Evolutionary conservation across 1,140 invertebrate species (phyloP).

Genomic region (Anastatus disparis): DNA sequence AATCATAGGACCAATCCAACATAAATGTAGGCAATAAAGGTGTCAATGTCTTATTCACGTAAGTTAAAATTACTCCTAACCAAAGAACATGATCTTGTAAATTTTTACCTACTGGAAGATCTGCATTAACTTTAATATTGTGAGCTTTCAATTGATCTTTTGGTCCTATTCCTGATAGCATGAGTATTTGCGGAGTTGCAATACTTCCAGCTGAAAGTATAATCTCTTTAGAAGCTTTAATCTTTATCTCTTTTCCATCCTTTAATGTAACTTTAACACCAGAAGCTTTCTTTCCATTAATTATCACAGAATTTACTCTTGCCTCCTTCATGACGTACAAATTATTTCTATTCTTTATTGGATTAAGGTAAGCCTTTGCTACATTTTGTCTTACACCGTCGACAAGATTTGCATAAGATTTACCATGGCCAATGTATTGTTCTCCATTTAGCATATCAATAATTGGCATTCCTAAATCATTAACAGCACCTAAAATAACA

Average conservation of each 20-base stretch:
- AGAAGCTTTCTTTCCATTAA: constrained; percentile 62
- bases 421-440: constrained; percentile 66
- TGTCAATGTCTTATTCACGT: constrained; percentile 59
- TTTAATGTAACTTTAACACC: constrained; percentile 65
- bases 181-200: constrained; percentile 73
- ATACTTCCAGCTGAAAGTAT: constrained; percentile 73
- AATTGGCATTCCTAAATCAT: constrained; percentile 61
- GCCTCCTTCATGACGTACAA: constrained; percentile 75
- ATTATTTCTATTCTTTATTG: constrained; percentile 72
- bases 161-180: constrained; percentile 80
- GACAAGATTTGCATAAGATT: constrained; percentile 61
- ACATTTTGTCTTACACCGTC: constrained; percentile 73
- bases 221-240: constrained; percentile 71
- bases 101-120: constrained; percentile 73
- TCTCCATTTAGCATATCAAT: constrained; percentile 60
- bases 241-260: constrained; percentile 55
- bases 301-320: constrained; percentile 68
- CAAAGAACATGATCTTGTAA: constrained; percentile 74
- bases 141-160: constrained; percentile 72
- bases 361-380: constrained; percentile 72
- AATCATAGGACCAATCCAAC: constrained; percentile 52
- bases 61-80: constrained; percentile 53
- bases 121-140: constrained; percentile 67
- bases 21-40: constrained; percentile 56
- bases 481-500: constrained; percentile 59